Base-by-base conservation (phyloP, 2,113 vertebrate species). In the Vidua chalybeata region DNA sequence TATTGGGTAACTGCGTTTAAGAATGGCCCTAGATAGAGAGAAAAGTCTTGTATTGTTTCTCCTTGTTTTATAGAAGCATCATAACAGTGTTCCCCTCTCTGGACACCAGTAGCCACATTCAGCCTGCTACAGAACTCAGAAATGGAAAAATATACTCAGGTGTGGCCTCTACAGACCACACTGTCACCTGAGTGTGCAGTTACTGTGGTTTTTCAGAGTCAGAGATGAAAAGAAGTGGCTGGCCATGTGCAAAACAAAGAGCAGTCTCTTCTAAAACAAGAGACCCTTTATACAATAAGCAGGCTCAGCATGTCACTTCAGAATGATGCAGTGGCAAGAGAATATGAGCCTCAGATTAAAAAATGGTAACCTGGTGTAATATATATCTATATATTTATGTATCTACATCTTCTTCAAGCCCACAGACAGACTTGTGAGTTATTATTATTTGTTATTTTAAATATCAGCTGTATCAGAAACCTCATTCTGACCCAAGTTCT, bases 231-330 rank as follows among this genome's bases (percentile, higher is more conserved):
- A 59, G 30, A 91, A 86, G 87, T 1, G 1, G 66, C 31, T 68
- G 73, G 41, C 39, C 59, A 58, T 0, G 0, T 64, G 81, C 79
- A 93, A 90, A 93, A 78, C 52, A 84, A 87, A 77, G 68, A 93
- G 31, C 14, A 46, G 49, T 35, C 68, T 83, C 85, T 84, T 96
- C 64, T 89, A 89, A 94, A 96, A 92, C 90, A 68, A 86, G 94
- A 90, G 83, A 95, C 18, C 13, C 28, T 88, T 71, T 51, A 46
- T 17, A 84, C 24, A 87, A 28, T 24, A 51, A 86, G 37, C 8
- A 78, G 59, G 79, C 45, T 90, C 52, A 46, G 48, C 22, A 64
- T 64, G 56, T 46, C 18, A 26, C 56, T 89, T 85, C 46, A 86
- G 43, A 74, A 61, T 8, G 35, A 80, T 37, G 45, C 41, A 84